Evolutionary conservation across 2,888 invertebrate genomes (phyloP).

Genomic region (Tenthredo scrophulariae): DNA sequence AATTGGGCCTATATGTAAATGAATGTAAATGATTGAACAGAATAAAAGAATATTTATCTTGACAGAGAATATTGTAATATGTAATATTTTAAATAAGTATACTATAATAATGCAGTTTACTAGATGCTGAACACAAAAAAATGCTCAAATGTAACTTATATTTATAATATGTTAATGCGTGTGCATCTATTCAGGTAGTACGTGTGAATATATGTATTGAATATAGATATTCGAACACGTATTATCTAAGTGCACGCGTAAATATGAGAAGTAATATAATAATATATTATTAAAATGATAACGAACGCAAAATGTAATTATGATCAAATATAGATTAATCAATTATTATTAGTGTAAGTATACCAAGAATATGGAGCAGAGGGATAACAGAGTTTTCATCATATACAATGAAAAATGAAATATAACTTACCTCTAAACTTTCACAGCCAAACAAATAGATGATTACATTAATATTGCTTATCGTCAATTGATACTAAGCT

Average conservation of each 20-base stretch:
- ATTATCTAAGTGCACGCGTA: conserved; percentile 4
- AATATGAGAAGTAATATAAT: conserved; percentile 57
- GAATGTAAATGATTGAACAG: conserved; percentile 40
- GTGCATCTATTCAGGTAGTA: conserved; percentile 16
- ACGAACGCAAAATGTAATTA: conserved; percentile 64
- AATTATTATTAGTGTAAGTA: conserved; percentile 28
- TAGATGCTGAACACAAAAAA: conserved; percentile 59
- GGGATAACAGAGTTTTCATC: conserved; percentile 27
- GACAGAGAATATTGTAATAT: conserved; percentile 31
- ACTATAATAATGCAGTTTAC: conserved; percentile 30
- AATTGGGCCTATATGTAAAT: conserved; percentile 38
- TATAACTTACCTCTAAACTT: neutral
- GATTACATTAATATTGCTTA: neutral
- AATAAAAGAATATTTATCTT: conserved; percentile 34
- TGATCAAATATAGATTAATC: conserved; percentile 62
- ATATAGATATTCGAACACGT: conserved; percentile 50
- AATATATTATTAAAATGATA: conserved; percentile 58
- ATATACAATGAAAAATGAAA: conserved; percentile 11
- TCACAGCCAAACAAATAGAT: conserved; percentile 8
- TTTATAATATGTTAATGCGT: conserved; percentile 61
- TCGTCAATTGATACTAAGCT: conserved; percentile 6
- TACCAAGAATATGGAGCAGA: conserved; percentile 15
- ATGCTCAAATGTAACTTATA: conserved; percentile 73
- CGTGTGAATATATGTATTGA: conserved; percentile 61
- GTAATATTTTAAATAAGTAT: conserved; percentile 36